Evolutionary conservation across 2,113 vertebrate genomes (phyloP).

Genomic region (Xyrauchen texanus): DNA sequence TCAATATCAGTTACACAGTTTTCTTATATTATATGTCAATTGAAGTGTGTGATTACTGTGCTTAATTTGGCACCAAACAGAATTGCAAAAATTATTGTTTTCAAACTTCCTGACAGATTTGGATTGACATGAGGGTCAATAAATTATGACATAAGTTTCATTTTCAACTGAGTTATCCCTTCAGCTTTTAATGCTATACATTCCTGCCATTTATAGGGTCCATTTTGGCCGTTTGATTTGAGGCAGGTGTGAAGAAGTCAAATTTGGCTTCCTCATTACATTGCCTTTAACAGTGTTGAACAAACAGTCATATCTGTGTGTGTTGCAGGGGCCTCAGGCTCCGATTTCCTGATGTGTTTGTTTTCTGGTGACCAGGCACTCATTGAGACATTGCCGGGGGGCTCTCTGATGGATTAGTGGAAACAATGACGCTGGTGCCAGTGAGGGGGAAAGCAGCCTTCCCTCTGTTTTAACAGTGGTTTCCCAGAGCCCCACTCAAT

Average conservation of each 20-base stretch:
- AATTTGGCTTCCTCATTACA: neutral
- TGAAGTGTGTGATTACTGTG: too few relatives aligned
- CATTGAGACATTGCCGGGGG: slow-evolving; percentile 63
- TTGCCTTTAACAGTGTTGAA: slow-evolving; percentile 45
- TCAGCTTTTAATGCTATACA: neutral
- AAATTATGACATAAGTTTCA: too few relatives aligned
- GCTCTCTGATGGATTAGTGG: slow-evolving; percentile 69
- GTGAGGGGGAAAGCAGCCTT: slow-evolving; percentile 67
- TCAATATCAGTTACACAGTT: neutral
- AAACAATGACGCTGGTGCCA: slow-evolving; percentile 72
- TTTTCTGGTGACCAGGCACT: slow-evolving; percentile 54
- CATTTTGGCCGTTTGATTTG: neutral
- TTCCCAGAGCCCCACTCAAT: slow-evolving; percentile 67
- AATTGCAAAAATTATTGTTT: too few relatives aligned
- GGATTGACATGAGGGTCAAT: too few relatives aligned
- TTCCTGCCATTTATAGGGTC: too few relatives aligned
- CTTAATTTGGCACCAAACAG: too few relatives aligned
- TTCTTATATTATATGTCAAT: too few relatives aligned
- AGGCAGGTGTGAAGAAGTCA: slow-evolving; percentile 2
- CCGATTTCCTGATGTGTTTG: slow-evolving; percentile 61
- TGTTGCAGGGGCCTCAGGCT: slow-evolving; percentile 51
- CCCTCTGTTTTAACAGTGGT: slow-evolving; percentile 69
- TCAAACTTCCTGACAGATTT: too few relatives aligned
- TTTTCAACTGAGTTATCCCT: too few relatives aligned
- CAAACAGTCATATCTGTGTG: slow-evolving; percentile 57